These are phyloP conservation scores for Idaea biselata DNA, from an alignment of 2,888 invertebrate species.

Conservation along the genomic window DNA sequence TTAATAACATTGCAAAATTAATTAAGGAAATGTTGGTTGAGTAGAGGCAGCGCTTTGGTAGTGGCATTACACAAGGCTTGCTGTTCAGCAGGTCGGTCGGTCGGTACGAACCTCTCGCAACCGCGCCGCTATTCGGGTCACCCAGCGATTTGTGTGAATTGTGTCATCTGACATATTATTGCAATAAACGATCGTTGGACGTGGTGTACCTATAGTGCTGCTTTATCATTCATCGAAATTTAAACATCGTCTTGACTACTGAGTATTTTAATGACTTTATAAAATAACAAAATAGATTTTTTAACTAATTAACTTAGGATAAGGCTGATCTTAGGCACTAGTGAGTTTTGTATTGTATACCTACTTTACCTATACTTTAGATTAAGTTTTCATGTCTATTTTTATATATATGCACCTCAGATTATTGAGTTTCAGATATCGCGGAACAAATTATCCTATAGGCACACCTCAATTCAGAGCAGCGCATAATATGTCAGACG, in stretches of 20 bases:
- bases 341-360: not conserved
- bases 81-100: slow-evolving; percentile 57
- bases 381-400: not conserved
- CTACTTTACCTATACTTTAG: too few species aligned
- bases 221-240: not conserved
- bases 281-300: not conserved
- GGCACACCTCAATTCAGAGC: slow-evolving; percentile 20
- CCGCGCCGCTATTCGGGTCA: slow-evolving; percentile 73
- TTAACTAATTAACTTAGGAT: not conserved
- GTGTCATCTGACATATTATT: slow-evolving; percentile 73
- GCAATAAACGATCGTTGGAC: slow-evolving; percentile 44
- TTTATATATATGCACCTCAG: not conserved
- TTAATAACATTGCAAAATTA: not conserved
- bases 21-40: slow-evolving; percentile 23
- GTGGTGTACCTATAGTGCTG: slow-evolving; percentile 4
- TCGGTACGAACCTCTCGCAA: slow-evolving; percentile 71
- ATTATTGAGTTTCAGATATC: not conserved
- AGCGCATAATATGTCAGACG: slow-evolving; percentile 71
- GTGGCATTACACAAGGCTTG: slow-evolving; percentile 75
- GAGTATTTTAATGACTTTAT: too few species aligned
- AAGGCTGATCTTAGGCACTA: not conserved
- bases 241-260: not conserved
- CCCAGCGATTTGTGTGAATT: slow-evolving; percentile 77
- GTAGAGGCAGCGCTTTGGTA: slow-evolving; percentile 36
- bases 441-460: not conserved